Base-by-base conservation (phyloP, 2,797 vertebrate genomes). In the Netta rufina region DNA sequence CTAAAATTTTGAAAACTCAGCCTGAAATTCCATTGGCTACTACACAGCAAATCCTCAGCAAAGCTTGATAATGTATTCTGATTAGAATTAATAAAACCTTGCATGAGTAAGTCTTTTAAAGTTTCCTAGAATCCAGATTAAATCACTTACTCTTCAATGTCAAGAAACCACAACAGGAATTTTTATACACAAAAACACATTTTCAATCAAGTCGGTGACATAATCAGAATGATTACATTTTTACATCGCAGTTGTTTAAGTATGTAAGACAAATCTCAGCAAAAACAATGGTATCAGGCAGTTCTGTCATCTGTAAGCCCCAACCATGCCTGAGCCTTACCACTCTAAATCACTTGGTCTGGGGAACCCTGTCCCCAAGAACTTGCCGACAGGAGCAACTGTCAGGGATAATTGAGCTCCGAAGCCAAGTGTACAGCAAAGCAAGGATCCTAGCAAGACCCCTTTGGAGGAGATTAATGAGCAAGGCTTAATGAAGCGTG, bases 401-500 rank as follows among this genome's bases (percentile, higher is more conserved):
- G 80, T 95, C 95, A 95, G 75, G 92, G 90, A 83, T 95, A 85
- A 94, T 78, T 83, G 74, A 32, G 47, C 61, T 69, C 69, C 90
- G 92, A 65, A 97, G 61, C 70, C 87, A 91, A 61, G 21, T 86
- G 85, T 69, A 67, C 85, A 47, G 91, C 75, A 90, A 93, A 94
- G 62, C 65, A 89, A 89, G 86, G 93, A 96, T 96, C 92, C 93
- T 84, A 89, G 94, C 95, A 96, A 86, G 85, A 92, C 79, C 78
- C 89, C 67, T 95, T 95, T 94, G 84, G 67, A 95, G 76, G 54
- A 91, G 98, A 98, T 98, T 98, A 98, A 93, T 96, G 97, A 74
- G 92, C 73, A 85, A 38, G 57, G 39, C 90, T 92, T 95, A 97
- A 87, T 94, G 95, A 98, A 97, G 97, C 94, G 54, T 97, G 95